Evolutionary conservation across 1,140 invertebrate species (phyloP).

Genomic region (Theocolax elegans): DNA sequence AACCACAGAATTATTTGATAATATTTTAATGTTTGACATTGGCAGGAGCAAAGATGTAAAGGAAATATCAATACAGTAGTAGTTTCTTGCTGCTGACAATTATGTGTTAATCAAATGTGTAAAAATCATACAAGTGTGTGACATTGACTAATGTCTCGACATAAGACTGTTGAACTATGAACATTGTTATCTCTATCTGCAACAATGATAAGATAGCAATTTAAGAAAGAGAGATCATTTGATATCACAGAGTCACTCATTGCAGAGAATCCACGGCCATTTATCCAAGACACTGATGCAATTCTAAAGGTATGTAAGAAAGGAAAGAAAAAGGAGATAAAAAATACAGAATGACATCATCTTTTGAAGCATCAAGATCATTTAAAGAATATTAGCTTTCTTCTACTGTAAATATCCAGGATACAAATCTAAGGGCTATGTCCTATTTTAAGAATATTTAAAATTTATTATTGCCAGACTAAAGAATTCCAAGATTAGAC

Average conservation of each 20-base stretch:
- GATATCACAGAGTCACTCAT: slow-evolving; percentile 2
- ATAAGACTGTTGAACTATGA: not conserved
- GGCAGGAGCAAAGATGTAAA: not conserved
- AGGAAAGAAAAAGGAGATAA: slow-evolving; percentile 7
- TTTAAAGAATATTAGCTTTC: not conserved
- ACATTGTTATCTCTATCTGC: slow-evolving; percentile 23
- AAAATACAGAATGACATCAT: slow-evolving; percentile 19
- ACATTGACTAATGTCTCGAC: slow-evolving; percentile 17
- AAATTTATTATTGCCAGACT: not conserved
- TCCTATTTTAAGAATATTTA: not conserved
- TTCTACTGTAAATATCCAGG: not conserved
- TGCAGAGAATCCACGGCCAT: not conserved
- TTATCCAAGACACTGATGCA: slow-evolving; percentile 18
- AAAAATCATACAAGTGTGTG: slow-evolving; percentile 12
- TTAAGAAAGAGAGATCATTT: slow-evolving; percentile 8
- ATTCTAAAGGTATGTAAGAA: slow-evolving; percentile 23
- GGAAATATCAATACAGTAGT: not conserved
- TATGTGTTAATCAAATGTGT: slow-evolving; percentile 15
- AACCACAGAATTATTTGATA: not conserved
- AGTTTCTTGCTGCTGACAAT: not conserved
- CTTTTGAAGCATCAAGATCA: not conserved
- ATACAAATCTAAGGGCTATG: not conserved
- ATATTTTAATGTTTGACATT: not conserved
- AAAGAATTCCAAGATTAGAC: not conserved
- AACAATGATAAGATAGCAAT: slow-evolving; percentile 19